A percentile compares a stretch with the other conserved stretches of the same genome.
Evolutionary conservation across 2,797 vertebrate genomes (phyloP).

Genomic region (Pipistrellus pipistrellus): DNA sequence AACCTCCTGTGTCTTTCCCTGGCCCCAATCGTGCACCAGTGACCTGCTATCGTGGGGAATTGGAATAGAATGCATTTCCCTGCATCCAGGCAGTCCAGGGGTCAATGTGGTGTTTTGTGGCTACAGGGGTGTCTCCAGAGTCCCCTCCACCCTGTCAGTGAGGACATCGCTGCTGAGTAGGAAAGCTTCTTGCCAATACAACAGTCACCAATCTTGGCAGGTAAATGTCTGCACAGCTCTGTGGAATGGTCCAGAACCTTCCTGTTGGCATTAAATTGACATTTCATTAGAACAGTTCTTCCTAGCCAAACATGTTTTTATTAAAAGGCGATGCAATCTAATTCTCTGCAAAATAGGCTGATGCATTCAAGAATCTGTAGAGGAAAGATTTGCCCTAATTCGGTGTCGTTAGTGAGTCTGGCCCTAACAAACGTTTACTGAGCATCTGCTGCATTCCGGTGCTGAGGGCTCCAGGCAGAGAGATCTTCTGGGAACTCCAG

Average conservation of each 20-base stretch:
- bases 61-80: background rate
- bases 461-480: background rate
- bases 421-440: background rate
- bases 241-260: conserved; percentile 69
- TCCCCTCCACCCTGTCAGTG: background rate
- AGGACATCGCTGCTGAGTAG: conserved; percentile 39
- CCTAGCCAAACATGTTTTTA: conserved; percentile 79
- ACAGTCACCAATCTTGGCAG: background rate
- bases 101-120: background rate
- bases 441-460: background rate
- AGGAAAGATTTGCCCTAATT: conserved; percentile 71
- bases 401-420: conserved; percentile 40
- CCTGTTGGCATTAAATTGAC: conserved; percentile 83
- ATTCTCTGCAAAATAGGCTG: conserved; percentile 74
- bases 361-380: conserved; percentile 82
- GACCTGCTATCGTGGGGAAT: background rate
- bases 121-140: background rate
- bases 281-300: conserved; percentile 81
- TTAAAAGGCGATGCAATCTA: conserved; percentile 82
- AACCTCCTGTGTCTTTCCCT: too few species aligned
- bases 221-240: conserved; percentile 40
- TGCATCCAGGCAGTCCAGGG: background rate
- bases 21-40: too few species aligned
- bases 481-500: background rate
- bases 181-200: conserved; percentile 45